Percentiles rank a stretch among this genome's conserved stretches.
phyloP scores from a whole-genome alignment of 2,113 vertebrate species.

The Puffinus mauretanicus region DNA sequence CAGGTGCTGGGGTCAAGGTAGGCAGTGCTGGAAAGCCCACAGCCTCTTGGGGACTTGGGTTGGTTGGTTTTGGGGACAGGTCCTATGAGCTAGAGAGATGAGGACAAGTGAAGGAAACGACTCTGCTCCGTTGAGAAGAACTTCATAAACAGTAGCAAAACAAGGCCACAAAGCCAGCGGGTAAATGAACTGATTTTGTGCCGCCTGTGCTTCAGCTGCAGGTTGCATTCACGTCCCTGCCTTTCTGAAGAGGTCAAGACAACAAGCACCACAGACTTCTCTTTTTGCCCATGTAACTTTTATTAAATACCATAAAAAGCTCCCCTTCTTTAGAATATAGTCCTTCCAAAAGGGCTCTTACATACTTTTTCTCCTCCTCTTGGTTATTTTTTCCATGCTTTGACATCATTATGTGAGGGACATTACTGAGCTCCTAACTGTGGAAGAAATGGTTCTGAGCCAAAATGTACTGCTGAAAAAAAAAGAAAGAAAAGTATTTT shows the following conservation, averaged over 20 bases:
- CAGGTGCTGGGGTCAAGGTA: background rate
- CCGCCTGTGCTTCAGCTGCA: background rate
- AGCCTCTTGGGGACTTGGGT: background rate
- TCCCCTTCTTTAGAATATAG: background rate
- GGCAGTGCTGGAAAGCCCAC: background rate
- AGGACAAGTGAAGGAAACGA: background rate
- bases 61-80: background rate
- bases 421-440: background rate
- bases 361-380: background rate
- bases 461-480: background rate
- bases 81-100: background rate
- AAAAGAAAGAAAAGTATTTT: background rate
- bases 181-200: background rate
- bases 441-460: constrained; percentile 23
- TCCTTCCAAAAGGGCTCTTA: background rate
- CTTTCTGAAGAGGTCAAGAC: background rate
- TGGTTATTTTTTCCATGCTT: background rate
- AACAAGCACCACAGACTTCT: background rate
- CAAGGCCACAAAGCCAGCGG: background rate
- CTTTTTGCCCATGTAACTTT: background rate
- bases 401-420: background rate
- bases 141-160: background rate
- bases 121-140: background rate
- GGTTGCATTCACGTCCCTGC: background rate
- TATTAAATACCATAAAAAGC: background rate